Conservation (phyloP, 2,797 vertebrate species). For the Gymnothorax reevesii region DNA sequence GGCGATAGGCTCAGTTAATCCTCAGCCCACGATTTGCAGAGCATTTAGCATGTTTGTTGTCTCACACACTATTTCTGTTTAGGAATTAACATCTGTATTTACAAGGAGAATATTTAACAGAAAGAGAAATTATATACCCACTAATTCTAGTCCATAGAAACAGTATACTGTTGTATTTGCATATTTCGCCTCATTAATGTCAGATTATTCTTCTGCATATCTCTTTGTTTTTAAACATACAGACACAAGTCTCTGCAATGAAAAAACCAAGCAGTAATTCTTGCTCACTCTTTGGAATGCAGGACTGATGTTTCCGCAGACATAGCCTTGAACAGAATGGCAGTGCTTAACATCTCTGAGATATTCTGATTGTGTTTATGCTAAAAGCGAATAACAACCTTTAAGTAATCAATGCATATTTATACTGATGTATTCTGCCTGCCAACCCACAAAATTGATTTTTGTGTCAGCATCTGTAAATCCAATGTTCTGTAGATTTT, state of each 20-base stretch:
- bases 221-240: not conserved
- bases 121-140: not conserved
- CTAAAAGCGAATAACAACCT: conserved; percentile 41
- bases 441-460: conserved; percentile 62
- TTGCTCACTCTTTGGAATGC: conserved; percentile 10
- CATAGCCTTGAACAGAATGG: not conserved
- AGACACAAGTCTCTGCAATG: not conserved
- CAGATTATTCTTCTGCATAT: not conserved
- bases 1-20: too few relatives aligned
- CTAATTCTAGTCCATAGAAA: not conserved
- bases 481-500: conserved; percentile 33
- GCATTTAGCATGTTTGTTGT: not conserved
- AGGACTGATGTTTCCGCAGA: not conserved
- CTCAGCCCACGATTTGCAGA: not conserved
- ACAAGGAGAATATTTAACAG: not conserved
- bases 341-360: not conserved
- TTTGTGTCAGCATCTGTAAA: conserved; percentile 45
- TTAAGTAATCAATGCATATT: conserved; percentile 65
- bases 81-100: not conserved
- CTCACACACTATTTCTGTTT: not conserved
- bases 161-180: not conserved
- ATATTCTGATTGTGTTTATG: not conserved
- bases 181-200: not conserved
- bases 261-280: not conserved
- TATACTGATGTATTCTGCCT: conserved; percentile 59